Evolutionary conservation across 1,140 invertebrate species (phyloP), one percentile per base, ranked within the genome.

Genomic region (Pachypeltis micranthus): DNA sequence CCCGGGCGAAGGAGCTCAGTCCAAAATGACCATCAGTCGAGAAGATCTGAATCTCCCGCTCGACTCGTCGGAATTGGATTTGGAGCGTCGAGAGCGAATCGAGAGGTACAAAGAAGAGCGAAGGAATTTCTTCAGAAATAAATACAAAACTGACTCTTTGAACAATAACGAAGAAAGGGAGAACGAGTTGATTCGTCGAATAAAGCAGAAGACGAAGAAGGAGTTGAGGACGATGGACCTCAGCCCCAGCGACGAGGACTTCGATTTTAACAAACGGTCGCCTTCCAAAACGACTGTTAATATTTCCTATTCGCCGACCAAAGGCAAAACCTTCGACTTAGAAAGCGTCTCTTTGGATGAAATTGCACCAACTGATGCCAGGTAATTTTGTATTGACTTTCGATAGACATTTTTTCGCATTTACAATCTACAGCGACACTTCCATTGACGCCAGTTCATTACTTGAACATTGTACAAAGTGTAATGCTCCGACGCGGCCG

Each of bases 91-190:
- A 59, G 73, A 71, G 64, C 47, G 69, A 16, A 71, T 72, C 60
- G 68, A 70, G 60, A 68, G 88, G 70, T 93, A 93, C 71, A 95
- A 95, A 76, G 90, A 93, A 72, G 91, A 93, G 71, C 77, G 91
- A n/a, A 78, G 91, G 60, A 85, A 84, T 59, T 89, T 90, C 69
- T 72, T 94, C 23, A 80, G 90, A 27, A 89, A 93, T 70, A 93
- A 92, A 73, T 90, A 90, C 70, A 84, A 87, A 61, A 86, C 86
- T 0, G 90, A 93, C 69, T 87, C 86, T 23, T 88, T 93, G 63
- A 81, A 85, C 44, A 79, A 81, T 63, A 75, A 79, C 55, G 80
- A 81, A 29, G 70, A 71, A 44, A 60, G 58, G 16, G 66, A 68
- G 25, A 64, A 69, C 51, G 68, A 69, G 39, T 57, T 69, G 47